phyloP scores from a whole-genome alignment of 2,888 invertebrate genomes.

The Meganola albula region DNA sequence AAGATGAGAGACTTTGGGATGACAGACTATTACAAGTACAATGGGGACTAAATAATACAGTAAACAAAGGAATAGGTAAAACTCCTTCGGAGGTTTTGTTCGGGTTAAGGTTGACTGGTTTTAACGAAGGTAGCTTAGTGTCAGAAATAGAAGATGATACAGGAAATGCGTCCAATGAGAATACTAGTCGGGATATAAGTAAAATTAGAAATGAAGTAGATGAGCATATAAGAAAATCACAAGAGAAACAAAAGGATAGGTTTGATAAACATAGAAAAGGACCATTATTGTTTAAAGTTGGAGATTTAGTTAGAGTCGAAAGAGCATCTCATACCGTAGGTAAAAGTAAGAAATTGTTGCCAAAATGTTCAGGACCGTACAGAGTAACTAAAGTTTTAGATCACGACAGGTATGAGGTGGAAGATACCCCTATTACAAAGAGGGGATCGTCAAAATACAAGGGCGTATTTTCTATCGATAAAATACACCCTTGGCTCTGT shows the following conservation, averaged over 20 bases:
- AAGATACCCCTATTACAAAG: constrained; percentile 9
- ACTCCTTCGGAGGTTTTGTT: constrained; percentile 3
- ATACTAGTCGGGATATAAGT: background rate
- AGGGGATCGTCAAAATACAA: constrained; percentile 1
- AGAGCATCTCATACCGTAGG: constrained; percentile 10
- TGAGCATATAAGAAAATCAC: background rate
- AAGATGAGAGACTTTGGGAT: constrained; percentile 15
- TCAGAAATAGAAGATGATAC: constrained; percentile 1
- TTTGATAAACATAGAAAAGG: constrained; percentile 4
- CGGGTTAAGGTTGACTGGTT: background rate
- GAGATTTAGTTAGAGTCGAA: constrained; percentile 19
- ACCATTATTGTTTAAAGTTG: constrained; percentile 1
- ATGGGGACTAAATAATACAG: constrained; percentile 1
- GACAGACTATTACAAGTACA: constrained; percentile 2
- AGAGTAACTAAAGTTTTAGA: constrained; percentile 12
- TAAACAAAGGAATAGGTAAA: constrained; percentile 3
- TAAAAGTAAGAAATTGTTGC: constrained; percentile 17
- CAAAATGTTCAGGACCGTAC: constrained; percentile 17
- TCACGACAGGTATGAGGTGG: constrained; percentile 12
- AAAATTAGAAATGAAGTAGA: constrained; percentile 2
- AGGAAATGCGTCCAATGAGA: background rate
- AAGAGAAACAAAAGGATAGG: constrained; percentile 2
- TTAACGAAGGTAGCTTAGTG: background rate
- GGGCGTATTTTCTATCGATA: background rate
- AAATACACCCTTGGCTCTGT: constrained; percentile 5